Evolutionary conservation across 2,888 invertebrate genomes (phyloP), one percentile per base, ranked within the genome.

Genomic region (Opisthograptis luteolata): DNA sequence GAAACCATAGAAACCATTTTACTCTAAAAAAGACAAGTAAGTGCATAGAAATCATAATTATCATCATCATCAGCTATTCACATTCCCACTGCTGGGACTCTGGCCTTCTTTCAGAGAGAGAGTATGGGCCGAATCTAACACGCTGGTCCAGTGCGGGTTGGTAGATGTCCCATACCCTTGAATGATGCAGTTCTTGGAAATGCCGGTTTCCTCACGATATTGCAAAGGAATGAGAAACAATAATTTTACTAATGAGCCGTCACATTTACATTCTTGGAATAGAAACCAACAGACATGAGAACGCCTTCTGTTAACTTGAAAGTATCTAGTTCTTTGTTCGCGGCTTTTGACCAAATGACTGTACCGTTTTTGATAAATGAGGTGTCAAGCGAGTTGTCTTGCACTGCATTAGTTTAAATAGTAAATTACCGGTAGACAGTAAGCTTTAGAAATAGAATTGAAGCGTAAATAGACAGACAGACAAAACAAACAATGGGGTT

Each of bases 361-460:
- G 28, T 48, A 39, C 46, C 27, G 28, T 50, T 57, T 55, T 52
- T 41, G 44, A 60, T 57, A 50, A 53, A 57, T 48, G 52, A 53
- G 41, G 42, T 49, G 55, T 57, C 60, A 55, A 32, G 15, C 3
- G 8, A 45, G 40, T 25, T 44, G 50, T 50, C 50, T 25, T 17
- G 39, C 10, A 19, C 20, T 35, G 40, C 50, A 51, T 51, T 45
- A 34, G 44, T 50, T 49, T 40, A 40, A 51, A 51, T 51, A 45
- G 44, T 51, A 39, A 22, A 49, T 44, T 45, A 35, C 24, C 12
- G 14, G 40, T 24, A 44, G 49, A 48, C 30, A 30, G 40, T 6
- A 4, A 12, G 25, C 50, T 40, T 45, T 45, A 51, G 44, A 51
- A 51, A 40, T 41, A 41, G 24, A 35, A 10, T 25, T 25, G 17